A percentile compares a stretch with the other conserved stretches of the same genome.
phyloP scores from a whole-genome alignment of 2,113 vertebrate species.

The Cynoglossus semilaevis region DNA sequence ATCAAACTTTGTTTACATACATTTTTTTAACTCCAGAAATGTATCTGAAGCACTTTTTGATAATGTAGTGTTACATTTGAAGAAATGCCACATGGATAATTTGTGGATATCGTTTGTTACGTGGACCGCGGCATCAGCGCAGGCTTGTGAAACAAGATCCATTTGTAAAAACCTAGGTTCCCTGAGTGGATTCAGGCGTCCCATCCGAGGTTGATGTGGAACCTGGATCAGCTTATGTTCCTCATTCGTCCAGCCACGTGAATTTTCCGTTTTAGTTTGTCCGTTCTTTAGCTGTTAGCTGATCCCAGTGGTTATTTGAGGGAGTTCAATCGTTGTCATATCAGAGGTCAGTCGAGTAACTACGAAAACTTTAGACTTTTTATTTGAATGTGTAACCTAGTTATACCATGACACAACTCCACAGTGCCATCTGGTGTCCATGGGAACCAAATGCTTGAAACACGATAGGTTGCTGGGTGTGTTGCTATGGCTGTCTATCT shows the following conservation, averaged over 20 bases:
- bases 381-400: constrained; percentile 57
- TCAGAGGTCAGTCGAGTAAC: constrained; percentile 48
- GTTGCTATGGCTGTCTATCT: constrained; percentile 59
- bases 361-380: constrained; percentile 30
- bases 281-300: constrained; percentile 50
- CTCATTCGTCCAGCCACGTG: constrained; percentile 58
- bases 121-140: constrained; percentile 55
- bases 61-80: constrained; percentile 70
- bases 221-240: constrained; percentile 37
- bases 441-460: constrained; percentile 64
- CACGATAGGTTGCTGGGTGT: constrained; percentile 47
- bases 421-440: constrained; percentile 53
- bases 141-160: constrained; percentile 54
- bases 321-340: constrained; percentile 31
- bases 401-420: constrained; percentile 43
- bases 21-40: constrained; percentile 65
- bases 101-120: constrained; percentile 62
- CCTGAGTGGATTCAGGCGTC: constrained; percentile 37
- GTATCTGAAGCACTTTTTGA: constrained; percentile 78
- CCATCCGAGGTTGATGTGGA: constrained; percentile 35
- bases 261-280: constrained; percentile 54
- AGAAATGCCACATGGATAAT: constrained; percentile 66
- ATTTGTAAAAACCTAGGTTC: constrained; percentile 56
- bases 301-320: constrained; percentile 50
- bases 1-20: constrained; percentile 75